phyloP scores from a whole-genome alignment of 2,888 invertebrate genomes.

The Tachystola acroxantha region DNA sequence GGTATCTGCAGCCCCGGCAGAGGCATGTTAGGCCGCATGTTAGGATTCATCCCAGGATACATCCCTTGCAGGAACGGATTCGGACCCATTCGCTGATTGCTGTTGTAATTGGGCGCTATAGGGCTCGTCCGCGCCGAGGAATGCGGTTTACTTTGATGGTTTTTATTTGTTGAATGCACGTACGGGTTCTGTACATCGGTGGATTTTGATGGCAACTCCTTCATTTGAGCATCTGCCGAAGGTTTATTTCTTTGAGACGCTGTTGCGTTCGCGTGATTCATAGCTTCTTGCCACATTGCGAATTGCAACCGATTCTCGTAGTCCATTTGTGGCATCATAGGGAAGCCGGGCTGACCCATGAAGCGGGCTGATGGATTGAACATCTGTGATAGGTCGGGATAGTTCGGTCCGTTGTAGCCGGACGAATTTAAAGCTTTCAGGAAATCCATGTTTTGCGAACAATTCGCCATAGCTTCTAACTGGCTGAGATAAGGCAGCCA shows the following conservation, averaged over 20 bases:
- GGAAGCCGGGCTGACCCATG: constrained; percentile 59
- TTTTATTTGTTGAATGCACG: constrained; percentile 63
- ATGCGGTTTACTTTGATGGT: constrained; percentile 54
- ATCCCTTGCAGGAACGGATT: constrained; percentile 54
- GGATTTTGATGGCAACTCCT: constrained; percentile 51
- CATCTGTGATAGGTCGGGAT: constrained; percentile 72
- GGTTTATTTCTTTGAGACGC: constrained; percentile 52
- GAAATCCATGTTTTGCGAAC: constrained; percentile 76
- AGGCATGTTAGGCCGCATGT: constrained; percentile 52
- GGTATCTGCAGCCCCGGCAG: constrained; percentile 60
- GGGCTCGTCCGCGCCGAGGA: constrained; percentile 72
- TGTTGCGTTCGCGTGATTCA: constrained; percentile 72
- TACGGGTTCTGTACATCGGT: constrained; percentile 62
- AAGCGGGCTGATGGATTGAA: constrained; percentile 62
- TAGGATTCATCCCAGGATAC: constrained; percentile 59
- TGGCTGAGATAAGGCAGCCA: constrained; percentile 85
- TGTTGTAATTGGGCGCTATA: constrained; percentile 61
- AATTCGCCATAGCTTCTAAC: constrained; percentile 78
- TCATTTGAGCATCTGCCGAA: constrained; percentile 44
- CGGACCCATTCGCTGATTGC: constrained; percentile 48
- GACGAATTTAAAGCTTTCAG: constrained; percentile 75
- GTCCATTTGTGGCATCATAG: constrained; percentile 64
- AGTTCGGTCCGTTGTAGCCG: constrained; percentile 66
- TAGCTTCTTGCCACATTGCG: constrained; percentile 84
- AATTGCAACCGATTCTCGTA: constrained; percentile 77